These are phyloP conservation scores for Trichomalopsis sarcophagae DNA, from an alignment of 1,140 invertebrate genomes.

Conservation along the genomic window DNA sequence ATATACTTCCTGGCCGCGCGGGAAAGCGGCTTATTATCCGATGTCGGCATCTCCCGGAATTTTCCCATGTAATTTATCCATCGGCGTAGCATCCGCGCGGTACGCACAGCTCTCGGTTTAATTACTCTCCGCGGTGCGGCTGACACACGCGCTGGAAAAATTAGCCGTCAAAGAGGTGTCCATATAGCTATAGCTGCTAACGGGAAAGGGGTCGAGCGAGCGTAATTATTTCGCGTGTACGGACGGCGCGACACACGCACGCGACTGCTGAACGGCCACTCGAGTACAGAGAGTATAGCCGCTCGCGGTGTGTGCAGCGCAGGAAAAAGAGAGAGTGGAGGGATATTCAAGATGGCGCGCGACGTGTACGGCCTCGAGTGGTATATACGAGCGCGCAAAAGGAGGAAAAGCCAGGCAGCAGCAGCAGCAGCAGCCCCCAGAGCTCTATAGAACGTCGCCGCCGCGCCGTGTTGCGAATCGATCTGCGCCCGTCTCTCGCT, in stretches of 20 bases:
- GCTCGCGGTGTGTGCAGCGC: too few species aligned
- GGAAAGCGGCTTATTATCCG: not conserved
- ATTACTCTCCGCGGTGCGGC: not conserved
- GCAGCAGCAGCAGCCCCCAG: not conserved
- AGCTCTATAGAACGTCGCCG: constrained; percentile 15
- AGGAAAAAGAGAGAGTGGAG: not conserved
- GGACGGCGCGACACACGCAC: not conserved
- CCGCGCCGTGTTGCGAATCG: constrained; percentile 36
- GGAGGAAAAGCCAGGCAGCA: constrained; percentile 19
- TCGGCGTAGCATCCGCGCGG: not conserved
- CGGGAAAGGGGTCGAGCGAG: not conserved
- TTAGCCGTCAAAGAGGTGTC: not conserved
- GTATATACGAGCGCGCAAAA: constrained; percentile 38
- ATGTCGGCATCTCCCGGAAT: not conserved
- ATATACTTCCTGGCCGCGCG: not conserved
- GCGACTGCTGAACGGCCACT: not conserved
- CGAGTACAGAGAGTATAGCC: too few species aligned
- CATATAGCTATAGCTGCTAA: too few species aligned
- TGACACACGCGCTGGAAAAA: not conserved
- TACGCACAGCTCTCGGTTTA: not conserved
- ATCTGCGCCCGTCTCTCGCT: constrained; percentile 23
- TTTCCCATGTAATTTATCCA: not conserved
- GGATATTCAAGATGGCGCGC: constrained; percentile 31
- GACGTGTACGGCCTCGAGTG: constrained; percentile 11
- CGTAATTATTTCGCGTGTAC: not conserved